phyloP scores from a whole-genome alignment of 2,113 vertebrate genomes.

The Furnarius figulus region DNA sequence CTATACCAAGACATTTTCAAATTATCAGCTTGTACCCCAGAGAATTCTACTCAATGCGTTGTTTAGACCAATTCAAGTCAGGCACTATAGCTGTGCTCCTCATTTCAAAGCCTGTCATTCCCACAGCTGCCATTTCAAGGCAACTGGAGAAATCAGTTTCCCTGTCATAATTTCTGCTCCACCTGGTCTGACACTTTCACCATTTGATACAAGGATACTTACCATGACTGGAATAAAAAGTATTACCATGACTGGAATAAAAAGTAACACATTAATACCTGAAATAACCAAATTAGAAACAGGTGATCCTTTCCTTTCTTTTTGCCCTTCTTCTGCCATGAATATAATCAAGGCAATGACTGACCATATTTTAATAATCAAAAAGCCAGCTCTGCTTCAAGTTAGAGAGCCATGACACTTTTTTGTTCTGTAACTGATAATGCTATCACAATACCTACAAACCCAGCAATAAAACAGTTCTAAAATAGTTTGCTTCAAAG shows the following conservation, averaged over 20 bases:
- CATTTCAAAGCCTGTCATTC: constrained; percentile 17
- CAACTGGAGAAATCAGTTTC: constrained; percentile 33
- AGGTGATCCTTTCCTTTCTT: neutral
- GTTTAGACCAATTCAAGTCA: neutral
- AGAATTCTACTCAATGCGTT: neutral
- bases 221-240: constrained; percentile 3
- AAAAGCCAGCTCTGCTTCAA: neutral
- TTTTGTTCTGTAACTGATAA: neutral
- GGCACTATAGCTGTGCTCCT: neutral
- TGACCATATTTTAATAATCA: neutral
- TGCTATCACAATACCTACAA: neutral
- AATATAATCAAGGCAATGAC: neutral
- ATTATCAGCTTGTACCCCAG: neutral
- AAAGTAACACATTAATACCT: neutral
- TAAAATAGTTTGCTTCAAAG: neutral
- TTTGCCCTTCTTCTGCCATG: neutral
- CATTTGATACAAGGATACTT: neutral
- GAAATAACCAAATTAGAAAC: neutral
- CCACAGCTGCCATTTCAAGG: constrained; percentile 23
- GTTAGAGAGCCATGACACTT: neutral
- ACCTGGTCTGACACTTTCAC: constrained; percentile 3
- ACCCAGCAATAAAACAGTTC: neutral
- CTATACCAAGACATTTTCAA: neutral
- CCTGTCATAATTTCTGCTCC: constrained; percentile 22
- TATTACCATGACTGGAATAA: neutral